Conservation (phyloP, 2,888 invertebrate species). For the Meiosimyza decipiens region DNA sequence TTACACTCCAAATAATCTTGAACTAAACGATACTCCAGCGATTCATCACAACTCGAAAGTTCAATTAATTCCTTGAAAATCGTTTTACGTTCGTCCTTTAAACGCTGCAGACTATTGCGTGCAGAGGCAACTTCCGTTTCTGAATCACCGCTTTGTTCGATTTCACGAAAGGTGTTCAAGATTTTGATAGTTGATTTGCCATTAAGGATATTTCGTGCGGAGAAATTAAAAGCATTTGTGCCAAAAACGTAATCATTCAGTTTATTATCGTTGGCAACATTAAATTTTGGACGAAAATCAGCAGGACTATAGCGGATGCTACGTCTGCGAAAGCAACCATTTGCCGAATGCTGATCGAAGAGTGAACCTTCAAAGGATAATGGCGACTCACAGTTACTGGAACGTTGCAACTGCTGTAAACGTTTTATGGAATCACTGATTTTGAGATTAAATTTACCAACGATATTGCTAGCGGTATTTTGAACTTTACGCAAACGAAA, state of each 20-base stretch:
- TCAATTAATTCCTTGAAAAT: conserved; percentile 62
- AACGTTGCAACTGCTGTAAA: conserved; percentile 43
- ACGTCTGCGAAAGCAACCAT: conserved; percentile 10
- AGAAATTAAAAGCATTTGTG: conserved; percentile 59
- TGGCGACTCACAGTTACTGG: conserved; percentile 57
- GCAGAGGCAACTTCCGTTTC: conserved; percentile 44
- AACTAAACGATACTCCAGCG: conserved; percentile 62
- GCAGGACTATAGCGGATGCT: conserved; percentile 53
- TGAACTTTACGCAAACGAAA: conserved; percentile 60
- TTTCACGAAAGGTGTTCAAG: conserved; percentile 54
- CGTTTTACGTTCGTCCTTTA: conserved; percentile 57
- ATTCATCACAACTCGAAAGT: conserved; percentile 62
- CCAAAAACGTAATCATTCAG: conserved; percentile 59
- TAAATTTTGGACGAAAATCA: conserved; percentile 58
- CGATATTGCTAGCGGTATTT: conserved; percentile 62
- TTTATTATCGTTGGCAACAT: conserved; percentile 42
- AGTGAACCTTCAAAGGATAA: conserved; percentile 64
- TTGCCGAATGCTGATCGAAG: conserved; percentile 56
- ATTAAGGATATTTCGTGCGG: conserved; percentile 58
- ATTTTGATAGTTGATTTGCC: conserved; percentile 61
- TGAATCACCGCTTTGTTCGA: conserved; percentile 48
- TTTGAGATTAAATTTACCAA: conserved; percentile 60
- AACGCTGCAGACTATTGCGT: conserved; percentile 52
- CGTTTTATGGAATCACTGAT: conserved; percentile 56
- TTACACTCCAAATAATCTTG: conserved; percentile 66